phyloP scores from a whole-genome alignment of 2,888 invertebrate genomes.

The Drosophila incognita region DNA sequence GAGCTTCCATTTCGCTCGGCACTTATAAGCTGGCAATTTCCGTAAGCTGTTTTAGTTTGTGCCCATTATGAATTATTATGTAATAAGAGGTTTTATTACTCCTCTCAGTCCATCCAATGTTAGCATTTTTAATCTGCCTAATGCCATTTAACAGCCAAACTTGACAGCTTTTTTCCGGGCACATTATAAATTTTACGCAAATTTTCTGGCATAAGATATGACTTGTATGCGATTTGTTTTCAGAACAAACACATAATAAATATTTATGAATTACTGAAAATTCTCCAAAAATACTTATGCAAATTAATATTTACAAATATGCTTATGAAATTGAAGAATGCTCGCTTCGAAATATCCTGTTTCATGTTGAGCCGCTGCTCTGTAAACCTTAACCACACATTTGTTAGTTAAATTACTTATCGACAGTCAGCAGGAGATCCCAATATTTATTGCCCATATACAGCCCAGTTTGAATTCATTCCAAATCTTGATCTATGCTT shows the following conservation, averaged over 20 bases:
- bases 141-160: conserved; percentile 16
- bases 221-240: conserved; percentile 1
- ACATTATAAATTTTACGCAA: background rate
- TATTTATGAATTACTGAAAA: conserved; percentile 20
- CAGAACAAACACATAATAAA: conserved; percentile 4
- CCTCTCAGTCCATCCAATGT: conserved; percentile 20
- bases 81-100: conserved; percentile 32
- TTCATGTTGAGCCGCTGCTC: background rate
- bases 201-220: background rate
- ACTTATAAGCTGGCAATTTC: background rate
- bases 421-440: background rate
- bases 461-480: conserved; percentile 30
- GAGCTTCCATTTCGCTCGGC: no score
- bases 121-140: conserved; percentile 30
- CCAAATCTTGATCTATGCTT: conserved; percentile 14
- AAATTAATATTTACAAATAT: conserved; percentile 1
- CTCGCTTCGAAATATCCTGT: background rate
- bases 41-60: conserved; percentile 47
- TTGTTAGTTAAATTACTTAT: no score
- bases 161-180: background rate
- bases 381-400: background rate
- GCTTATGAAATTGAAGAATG: background rate
- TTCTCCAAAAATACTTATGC: background rate
- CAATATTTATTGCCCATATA: background rate
- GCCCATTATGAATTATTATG: conserved; percentile 28